Evolutionary conservation across 1,140 invertebrate genomes (phyloP).

Genomic region (Heliothis subflexa): DNA sequence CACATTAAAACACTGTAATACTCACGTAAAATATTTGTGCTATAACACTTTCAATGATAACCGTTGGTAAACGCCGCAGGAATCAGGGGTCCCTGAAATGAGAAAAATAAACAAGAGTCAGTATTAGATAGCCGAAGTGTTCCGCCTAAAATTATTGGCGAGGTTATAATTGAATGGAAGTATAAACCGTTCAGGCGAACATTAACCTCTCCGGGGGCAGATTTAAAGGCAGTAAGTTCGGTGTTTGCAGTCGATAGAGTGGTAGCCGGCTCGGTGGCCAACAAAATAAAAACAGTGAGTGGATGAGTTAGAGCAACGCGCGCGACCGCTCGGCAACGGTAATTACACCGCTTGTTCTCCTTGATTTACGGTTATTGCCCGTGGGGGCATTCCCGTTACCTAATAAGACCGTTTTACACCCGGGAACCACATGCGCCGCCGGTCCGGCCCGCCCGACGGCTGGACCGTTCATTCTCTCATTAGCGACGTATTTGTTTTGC

Average conservation of each 20-base stretch:
- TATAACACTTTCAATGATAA: conserved; percentile 94
- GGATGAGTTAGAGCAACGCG: conserved; percentile 83
- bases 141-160: conserved; percentile 36
- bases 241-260: conserved; percentile 82
- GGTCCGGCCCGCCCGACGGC: conserved; percentile 62
- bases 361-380: conserved; percentile 86
- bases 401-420: conserved; percentile 85
- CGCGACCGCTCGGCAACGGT: conserved; percentile 82
- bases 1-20: conserved; percentile 65
- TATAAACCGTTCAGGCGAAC: conserved; percentile 73
- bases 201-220: conserved; percentile 79
- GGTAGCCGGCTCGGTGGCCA: conserved; percentile 74
- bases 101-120: conserved; percentile 61
- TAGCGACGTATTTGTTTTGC: conserved; percentile 79
- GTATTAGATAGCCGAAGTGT: conserved; percentile 13
- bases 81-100: conserved; percentile 94
- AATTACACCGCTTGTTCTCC: conserved; percentile 85
- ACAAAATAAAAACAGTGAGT: conserved; percentile 84
- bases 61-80: conserved; percentile 97
- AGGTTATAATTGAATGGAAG: conserved; percentile 75
- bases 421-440: conserved; percentile 81
- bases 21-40: conserved; percentile 86
- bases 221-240: conserved; percentile 83
- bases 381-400: conserved; percentile 84
- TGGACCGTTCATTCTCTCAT: conserved; percentile 79